Conservation (phyloP, 2,797 vertebrate genomes). For the Cirrhinus mrigala region DNA sequence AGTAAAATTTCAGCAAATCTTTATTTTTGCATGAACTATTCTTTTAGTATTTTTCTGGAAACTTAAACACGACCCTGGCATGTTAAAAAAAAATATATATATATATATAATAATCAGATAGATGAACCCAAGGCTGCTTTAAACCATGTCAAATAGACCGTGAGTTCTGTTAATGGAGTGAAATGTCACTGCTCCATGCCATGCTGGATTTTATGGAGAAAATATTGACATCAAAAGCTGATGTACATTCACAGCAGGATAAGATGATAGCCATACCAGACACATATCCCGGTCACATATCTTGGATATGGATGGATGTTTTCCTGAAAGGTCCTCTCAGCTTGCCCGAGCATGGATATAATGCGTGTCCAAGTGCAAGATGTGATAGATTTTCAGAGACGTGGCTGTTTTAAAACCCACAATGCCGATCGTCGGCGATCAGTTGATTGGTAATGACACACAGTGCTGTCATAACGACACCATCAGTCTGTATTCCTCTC, state of each 20-base stretch:
- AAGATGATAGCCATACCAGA: background rate
- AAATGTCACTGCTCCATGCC: background rate
- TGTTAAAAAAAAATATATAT: no score
- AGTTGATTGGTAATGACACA: slow-evolving; percentile 39
- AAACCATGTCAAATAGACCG: background rate
- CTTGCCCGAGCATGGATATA: background rate
- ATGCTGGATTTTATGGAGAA: background rate
- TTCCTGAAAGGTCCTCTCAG: background rate
- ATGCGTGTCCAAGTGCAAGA: background rate
- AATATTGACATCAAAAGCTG: slow-evolving; percentile 4
- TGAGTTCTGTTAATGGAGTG: background rate
- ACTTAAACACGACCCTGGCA: no score
- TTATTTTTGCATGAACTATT: background rate
- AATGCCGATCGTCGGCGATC: slow-evolving; percentile 11
- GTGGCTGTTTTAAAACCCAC: slow-evolving; percentile 2
- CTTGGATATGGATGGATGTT: background rate
- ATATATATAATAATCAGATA: no score
- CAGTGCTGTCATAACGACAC: slow-evolving; percentile 28
- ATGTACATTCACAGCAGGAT: background rate
- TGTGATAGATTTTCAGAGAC: background rate
- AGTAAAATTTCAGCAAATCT: background rate
- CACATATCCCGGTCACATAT: background rate
- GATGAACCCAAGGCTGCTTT: background rate
- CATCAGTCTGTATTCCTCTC: slow-evolving; percentile 43
- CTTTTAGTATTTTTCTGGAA: no score